phyloP scores from a whole-genome alignment of 2,888 invertebrate species.

The Nipponacmea schrenckii region DNA sequence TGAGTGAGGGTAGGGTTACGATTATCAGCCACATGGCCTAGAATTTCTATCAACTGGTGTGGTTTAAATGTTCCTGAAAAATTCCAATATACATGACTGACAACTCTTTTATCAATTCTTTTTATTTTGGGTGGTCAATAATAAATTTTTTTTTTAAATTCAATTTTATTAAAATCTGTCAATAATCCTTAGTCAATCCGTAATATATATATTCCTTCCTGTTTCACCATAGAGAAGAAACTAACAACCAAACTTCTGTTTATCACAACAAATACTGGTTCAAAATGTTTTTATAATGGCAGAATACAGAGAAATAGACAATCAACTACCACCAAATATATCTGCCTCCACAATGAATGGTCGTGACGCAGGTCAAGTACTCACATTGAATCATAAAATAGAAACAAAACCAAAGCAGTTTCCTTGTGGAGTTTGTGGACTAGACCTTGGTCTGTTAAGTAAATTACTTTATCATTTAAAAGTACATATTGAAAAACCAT shows the following conservation, averaged over 20 bases:
- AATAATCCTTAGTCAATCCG: background rate
- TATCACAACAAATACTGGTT: too few relatives aligned
- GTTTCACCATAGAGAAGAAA: background rate
- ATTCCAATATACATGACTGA: background rate
- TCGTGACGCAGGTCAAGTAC: too few relatives aligned
- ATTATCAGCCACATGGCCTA: slow-evolving; percentile 63
- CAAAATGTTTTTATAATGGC: too few relatives aligned
- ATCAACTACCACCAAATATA: too few relatives aligned
- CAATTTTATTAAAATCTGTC: background rate
- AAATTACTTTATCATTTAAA: background rate
- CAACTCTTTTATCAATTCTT: too few relatives aligned
- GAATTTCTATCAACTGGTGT: slow-evolving; percentile 60
- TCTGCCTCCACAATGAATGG: background rate
- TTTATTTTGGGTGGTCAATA: too few relatives aligned
- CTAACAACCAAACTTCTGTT: too few relatives aligned
- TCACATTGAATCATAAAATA: too few relatives aligned
- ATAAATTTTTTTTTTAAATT: too few relatives aligned
- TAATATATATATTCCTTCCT: background rate
- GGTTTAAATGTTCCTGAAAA: slow-evolving; percentile 62
- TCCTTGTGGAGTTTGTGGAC: background rate
- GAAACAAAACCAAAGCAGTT: too few relatives aligned
- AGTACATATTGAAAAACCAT: too few relatives aligned
- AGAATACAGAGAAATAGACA: too few relatives aligned
- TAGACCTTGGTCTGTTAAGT: background rate
- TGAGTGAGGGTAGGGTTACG: slow-evolving; percentile 57